phyloP scores from a whole-genome alignment of 1,140 invertebrate genomes.

The Diachasmimorpha longicaudata region DNA sequence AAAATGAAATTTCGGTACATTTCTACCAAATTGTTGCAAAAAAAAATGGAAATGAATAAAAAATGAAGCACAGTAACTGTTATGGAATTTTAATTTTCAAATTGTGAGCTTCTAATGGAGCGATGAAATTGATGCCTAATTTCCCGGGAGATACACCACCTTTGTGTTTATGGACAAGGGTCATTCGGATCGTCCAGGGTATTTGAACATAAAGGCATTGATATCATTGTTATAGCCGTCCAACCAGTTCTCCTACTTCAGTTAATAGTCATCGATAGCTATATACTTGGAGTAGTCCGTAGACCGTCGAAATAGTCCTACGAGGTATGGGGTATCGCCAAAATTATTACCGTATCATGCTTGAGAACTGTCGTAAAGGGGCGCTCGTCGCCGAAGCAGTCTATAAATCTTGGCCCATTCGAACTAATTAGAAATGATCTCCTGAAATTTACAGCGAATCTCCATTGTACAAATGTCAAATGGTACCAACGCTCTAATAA shows the following conservation, averaged over 20 bases:
- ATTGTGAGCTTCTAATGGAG: too few species aligned
- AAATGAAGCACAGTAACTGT: too few species aligned
- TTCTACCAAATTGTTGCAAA: too few species aligned
- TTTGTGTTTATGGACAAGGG: neutral
- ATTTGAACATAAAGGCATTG: neutral
- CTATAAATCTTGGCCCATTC: neutral
- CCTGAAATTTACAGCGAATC: neutral
- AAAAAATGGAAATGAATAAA: too few species aligned
- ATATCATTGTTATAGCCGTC: neutral
- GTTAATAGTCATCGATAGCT: neutral
- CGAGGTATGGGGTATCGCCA: neutral
- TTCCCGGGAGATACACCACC: neutral
- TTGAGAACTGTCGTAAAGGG: neutral
- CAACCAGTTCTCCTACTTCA: neutral
- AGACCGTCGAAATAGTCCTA: neutral
- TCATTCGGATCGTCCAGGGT: neutral
- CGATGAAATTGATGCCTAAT: too few species aligned
- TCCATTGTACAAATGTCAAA: too few species aligned
- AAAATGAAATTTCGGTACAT: too few species aligned
- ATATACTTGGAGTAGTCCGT: neutral
- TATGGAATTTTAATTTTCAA: too few species aligned
- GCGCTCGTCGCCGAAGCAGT: neutral
- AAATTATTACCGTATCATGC: neutral
- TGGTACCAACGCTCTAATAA: too few species aligned
- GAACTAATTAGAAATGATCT: neutral